Percentiles rank a stretch among this genome's conserved stretches.
Evolutionary conservation across 2,113 vertebrate genomes (phyloP).

Genomic region (Microtus richardsoni): DNA sequence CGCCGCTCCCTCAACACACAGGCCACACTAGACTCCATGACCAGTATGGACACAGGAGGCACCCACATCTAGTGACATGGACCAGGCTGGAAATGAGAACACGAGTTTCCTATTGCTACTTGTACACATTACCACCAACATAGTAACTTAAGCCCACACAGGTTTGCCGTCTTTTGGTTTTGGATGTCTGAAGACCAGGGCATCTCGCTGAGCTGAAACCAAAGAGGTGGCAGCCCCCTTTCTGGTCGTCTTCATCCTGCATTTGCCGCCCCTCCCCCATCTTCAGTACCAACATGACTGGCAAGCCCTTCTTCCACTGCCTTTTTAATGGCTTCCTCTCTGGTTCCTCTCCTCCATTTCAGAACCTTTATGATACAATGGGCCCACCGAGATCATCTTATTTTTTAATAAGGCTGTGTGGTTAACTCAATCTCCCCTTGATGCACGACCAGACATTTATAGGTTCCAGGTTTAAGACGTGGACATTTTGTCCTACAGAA

Average conservation of each 20-base stretch:
- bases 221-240: neutral
- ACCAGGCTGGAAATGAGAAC: neutral
- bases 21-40: fast-evolving
- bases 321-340: neutral
- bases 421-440: neutral
- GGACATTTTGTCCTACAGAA: neutral
- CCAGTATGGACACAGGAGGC: neutral
- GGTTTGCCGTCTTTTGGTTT: neutral
- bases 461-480: neutral
- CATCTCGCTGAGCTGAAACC: neutral
- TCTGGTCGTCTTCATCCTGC: neutral
- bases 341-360: neutral
- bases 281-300: too few species aligned
- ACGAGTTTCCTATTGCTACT: neutral
- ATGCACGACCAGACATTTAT: neutral
- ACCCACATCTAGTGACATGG: neutral
- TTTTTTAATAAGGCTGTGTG: neutral
- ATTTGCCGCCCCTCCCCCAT: neutral
- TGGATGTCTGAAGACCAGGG: neutral
- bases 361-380: neutral
- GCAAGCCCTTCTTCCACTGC: too few species aligned
- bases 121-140: neutral
- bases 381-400: neutral
- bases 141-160: neutral
- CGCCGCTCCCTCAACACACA: too few species aligned